These are phyloP conservation scores for Vireo altiloquus DNA, from an alignment of 2,113 vertebrate species.

Conservation along the genomic window DNA sequence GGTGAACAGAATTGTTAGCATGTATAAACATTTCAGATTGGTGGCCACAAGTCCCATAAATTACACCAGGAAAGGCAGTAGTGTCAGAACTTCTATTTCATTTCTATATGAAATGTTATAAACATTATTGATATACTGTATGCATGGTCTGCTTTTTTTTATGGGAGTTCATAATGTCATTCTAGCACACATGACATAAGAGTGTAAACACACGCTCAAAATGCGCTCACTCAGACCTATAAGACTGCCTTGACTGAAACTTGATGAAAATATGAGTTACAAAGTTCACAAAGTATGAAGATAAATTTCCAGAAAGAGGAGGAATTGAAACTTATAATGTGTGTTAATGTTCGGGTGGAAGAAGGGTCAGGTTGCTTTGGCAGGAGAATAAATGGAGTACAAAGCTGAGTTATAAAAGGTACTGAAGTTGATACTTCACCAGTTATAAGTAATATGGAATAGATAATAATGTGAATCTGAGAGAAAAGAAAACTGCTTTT, in stretches of 20 bases:
- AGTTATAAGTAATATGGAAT: neutral
- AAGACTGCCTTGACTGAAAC: neutral
- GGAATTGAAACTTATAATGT: neutral
- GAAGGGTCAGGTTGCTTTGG: conserved; percentile 1
- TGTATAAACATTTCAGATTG: neutral
- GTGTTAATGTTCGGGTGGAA: neutral
- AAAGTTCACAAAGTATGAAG: neutral
- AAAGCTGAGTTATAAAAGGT: conserved; percentile 2
- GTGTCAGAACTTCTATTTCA: neutral
- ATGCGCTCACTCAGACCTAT: neutral
- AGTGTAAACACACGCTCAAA: neutral
- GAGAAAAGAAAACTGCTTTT: neutral
- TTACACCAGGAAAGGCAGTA: neutral
- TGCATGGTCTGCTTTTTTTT: neutral
- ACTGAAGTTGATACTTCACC: neutral
- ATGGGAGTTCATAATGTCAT: neutral
- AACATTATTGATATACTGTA: neutral
- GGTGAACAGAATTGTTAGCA: neutral
- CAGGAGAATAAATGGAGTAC: conserved; percentile 33
- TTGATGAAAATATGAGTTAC: neutral
- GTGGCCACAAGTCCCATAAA: neutral
- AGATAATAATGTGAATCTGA: neutral
- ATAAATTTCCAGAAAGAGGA: conserved; percentile 17
- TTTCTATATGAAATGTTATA: neutral
- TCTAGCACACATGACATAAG: neutral